These are phyloP conservation scores for Chaetophractus vellerosus DNA, from an alignment of 2,797 vertebrate genomes.

Conservation along the genomic window DNA sequence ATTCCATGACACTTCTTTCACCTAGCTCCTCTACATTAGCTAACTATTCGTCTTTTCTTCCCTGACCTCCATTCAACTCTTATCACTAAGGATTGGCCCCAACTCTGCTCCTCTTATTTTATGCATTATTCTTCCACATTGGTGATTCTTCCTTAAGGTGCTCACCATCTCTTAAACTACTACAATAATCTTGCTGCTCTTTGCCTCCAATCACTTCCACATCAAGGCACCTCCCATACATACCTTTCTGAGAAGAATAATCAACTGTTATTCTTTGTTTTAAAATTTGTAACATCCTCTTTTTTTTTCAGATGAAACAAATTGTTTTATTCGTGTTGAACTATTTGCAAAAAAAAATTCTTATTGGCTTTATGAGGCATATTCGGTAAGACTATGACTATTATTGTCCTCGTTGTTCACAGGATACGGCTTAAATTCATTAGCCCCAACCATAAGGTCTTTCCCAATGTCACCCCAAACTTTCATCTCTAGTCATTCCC, in stretches of 20 bases:
- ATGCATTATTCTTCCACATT: not conserved
- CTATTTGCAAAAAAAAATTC: slow-evolving; percentile 17
- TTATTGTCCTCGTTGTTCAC: not conserved
- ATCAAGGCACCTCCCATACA: not conserved
- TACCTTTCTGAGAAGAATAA: not conserved
- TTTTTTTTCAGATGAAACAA: not conserved
- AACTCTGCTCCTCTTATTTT: not conserved
- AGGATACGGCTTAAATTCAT: not conserved
- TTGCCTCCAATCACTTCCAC: not conserved
- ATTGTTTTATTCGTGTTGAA: slow-evolving; percentile 11
- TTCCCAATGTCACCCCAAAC: not conserved
- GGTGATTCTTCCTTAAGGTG: not conserved
- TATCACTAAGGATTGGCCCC: not conserved
- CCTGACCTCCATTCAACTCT: not conserved
- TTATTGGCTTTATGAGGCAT: not conserved
- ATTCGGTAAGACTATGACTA: not conserved
- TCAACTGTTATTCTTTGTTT: not conserved
- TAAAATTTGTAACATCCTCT: not conserved
- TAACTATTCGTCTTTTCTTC: not conserved
- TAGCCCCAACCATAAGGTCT: not conserved
- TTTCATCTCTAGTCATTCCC: not conserved
- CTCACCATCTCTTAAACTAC: not conserved
- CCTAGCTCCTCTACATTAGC: not conserved
- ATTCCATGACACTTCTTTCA: not conserved
- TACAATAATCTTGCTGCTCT: not conserved